Evolutionary conservation across 2,888 invertebrate species (phyloP), one percentile per base, ranked within the genome.

Genomic region (Unio pictorum): DNA sequence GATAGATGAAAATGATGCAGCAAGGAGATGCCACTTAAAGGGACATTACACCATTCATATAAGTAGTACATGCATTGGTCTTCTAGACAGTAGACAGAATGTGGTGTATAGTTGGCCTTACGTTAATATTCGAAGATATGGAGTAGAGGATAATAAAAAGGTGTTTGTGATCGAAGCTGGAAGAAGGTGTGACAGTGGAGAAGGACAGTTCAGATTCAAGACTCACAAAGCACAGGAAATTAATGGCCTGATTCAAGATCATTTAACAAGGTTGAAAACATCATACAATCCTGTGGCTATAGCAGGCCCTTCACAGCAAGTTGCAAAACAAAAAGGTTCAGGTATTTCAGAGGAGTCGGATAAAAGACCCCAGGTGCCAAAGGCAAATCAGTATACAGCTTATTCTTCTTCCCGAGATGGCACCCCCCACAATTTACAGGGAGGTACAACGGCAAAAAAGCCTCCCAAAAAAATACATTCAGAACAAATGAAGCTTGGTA

Each of bases 111-210:
- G 78, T 20, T 88, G 87, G 87, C 85, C 85, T 15, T 85, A 81
- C 67, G 73, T 78, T 20, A 80, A 85, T 66, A 83, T 88, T 55
- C 77, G 87, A 11, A 75, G 86, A 34, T 88, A 85, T 77, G 86
- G 87, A 28, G 79, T 74, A 45, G 74, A 74, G 18, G 74, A 72
- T 61, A 68, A 70, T 57, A 61, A 64, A 23, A n/a, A 3, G 4
- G 28, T 72, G 28, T 85, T 86, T 69, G 82, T 84, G 7, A 82
- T 89, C 72, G 85, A 88, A 75, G 84, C 87, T 56, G 89, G 89
- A 2, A 75, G 88, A 57, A 87, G 85, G 62, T 88, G 88, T 74
- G 68, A 76, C 7, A 84, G 87, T 65, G 88, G 88, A 28, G 84
- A 73, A 60, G 83, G 82, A 6, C 62, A 71, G 23, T 74, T 83